These are phyloP conservation scores for Drosophila neonasuta DNA, from an alignment of 2,888 invertebrate species.

Conservation along the genomic window DNA sequence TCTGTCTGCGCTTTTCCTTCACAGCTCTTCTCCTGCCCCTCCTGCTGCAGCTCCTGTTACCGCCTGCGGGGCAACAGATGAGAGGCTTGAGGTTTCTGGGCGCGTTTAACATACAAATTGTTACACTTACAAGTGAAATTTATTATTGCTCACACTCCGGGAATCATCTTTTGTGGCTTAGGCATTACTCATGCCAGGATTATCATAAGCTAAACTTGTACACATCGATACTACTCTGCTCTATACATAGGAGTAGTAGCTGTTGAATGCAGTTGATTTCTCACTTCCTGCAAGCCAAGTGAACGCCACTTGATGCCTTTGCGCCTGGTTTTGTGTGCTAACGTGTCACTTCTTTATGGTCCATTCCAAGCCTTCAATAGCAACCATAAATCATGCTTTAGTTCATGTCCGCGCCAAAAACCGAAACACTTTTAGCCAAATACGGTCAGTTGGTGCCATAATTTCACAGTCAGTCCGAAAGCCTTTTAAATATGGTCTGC, in stretches of 20 bases:
- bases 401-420: conserved; percentile 58
- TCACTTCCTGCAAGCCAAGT: conserved; percentile 21
- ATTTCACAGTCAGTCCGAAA: conserved; percentile 61
- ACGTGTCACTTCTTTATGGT: conserved; percentile 59
- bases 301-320: conserved; percentile 24
- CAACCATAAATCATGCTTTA: conserved; percentile 77
- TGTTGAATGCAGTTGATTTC: conserved; percentile 48
- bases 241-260: background rate
- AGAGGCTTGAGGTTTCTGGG: conserved; percentile 48
- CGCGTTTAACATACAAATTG: conserved; percentile 80
- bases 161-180: conserved; percentile 39
- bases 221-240: conserved; percentile 9
- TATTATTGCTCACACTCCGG: conserved; percentile 70
- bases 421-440: conserved; percentile 54
- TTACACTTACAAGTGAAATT: conserved; percentile 80
- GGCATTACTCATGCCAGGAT: conserved; percentile 57
- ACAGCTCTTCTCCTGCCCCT: background rate
- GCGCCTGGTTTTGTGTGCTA: conserved; percentile 12
- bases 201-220: conserved; percentile 37
- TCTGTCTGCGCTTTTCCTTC: conserved; percentile 24
- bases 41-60: conserved; percentile 22
- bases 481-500: conserved; percentile 38
- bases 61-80: conserved; percentile 31
- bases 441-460: conserved; percentile 65
- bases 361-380: conserved; percentile 53